phyloP scores from a whole-genome alignment of 2,113 vertebrate genomes.

The Pogonocichla stellata region DNA sequence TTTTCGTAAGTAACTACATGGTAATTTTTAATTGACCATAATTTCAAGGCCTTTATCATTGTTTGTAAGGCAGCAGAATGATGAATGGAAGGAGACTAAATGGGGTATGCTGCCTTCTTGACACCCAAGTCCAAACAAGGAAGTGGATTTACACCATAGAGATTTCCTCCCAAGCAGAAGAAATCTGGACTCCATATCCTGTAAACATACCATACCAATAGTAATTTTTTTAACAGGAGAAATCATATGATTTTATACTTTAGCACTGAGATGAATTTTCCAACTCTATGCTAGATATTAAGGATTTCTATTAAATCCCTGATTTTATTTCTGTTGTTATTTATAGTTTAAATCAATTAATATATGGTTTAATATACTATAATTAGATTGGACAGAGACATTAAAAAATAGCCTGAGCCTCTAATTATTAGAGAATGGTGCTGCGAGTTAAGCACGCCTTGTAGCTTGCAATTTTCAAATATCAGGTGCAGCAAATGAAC shows the following conservation, averaged over 20 bases:
- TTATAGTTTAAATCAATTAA: neutral
- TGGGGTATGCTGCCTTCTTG: neutral
- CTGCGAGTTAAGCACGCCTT: neutral
- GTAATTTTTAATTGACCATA: neutral
- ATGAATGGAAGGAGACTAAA: neutral
- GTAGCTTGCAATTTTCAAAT: neutral
- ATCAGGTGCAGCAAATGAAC: neutral
- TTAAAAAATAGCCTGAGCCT: neutral
- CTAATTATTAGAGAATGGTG: neutral
- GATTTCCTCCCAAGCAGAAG: neutral
- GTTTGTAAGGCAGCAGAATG: neutral
- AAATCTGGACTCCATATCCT: neutral
- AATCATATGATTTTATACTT: neutral
- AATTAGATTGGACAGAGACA: neutral
- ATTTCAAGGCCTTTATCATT: neutral
- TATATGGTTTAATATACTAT: neutral
- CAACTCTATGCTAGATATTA: neutral
- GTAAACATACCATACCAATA: neutral
- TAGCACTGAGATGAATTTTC: neutral
- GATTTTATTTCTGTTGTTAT: neutral
- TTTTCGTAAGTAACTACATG: neutral
- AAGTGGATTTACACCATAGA: neutral
- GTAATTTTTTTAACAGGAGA: neutral
- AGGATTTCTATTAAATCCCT: neutral
- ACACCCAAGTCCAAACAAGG: neutral